These are phyloP conservation scores for Selene dorsalis DNA, from an alignment of 2,797 vertebrate species.

Conservation along the genomic window DNA sequence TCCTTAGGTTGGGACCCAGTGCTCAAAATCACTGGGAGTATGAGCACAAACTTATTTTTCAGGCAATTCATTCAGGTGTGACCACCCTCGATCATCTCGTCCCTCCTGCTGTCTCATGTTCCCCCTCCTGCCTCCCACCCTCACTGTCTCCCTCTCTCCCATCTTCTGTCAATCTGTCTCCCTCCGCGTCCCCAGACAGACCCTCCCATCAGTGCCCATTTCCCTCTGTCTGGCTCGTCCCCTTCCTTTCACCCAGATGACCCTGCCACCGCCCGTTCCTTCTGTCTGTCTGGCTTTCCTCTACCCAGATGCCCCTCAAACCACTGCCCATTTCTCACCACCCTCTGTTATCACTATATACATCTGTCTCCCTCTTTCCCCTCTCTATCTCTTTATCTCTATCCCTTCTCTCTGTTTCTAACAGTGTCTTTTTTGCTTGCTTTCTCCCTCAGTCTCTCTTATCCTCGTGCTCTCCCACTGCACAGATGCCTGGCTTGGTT, in stretches of 20 bases:
- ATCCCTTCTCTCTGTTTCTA: slow-evolving; percentile 50
- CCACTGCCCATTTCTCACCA: slow-evolving; percentile 38
- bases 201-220: slow-evolving; percentile 66
- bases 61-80: slow-evolving; percentile 22
- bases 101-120: not conserved
- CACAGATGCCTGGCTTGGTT: slow-evolving; percentile 88
- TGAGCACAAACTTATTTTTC: not conserved
- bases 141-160: slow-evolving; percentile 39
- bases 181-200: slow-evolving; percentile 58
- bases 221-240: slow-evolving; percentile 73
- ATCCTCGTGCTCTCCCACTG: slow-evolving; percentile 72
- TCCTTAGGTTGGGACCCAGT: not conserved
- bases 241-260: slow-evolving; percentile 73
- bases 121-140: slow-evolving; percentile 1
- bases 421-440: slow-evolving; percentile 44
- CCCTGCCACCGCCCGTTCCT: slow-evolving; percentile 65
- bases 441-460: slow-evolving; percentile 53
- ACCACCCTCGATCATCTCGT: not conserved
- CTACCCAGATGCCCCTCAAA: slow-evolving; percentile 66
- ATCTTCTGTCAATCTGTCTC: slow-evolving; percentile 62
- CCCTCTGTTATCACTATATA: slow-evolving; percentile 7
- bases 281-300: slow-evolving; percentile 74
- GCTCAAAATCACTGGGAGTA: not conserved
- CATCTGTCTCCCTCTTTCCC: slow-evolving; percentile 2
- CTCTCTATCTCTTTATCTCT: slow-evolving; percentile 26